Percentiles rank a stretch among this genome's conserved stretches.
phyloP scores from a whole-genome alignment of 2,888 invertebrate genomes.

The Agrypnus murinus region DNA sequence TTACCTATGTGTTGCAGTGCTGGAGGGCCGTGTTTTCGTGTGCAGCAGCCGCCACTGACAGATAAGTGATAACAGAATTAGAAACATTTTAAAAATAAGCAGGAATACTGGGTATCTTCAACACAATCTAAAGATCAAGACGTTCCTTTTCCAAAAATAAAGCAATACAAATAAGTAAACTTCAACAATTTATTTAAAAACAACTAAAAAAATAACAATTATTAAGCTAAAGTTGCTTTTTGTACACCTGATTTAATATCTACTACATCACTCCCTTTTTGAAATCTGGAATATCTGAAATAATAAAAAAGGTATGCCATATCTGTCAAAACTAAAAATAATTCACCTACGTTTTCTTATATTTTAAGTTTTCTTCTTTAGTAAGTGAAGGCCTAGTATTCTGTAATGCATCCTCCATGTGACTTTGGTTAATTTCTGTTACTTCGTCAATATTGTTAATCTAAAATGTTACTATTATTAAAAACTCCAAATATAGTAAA shows the following conservation, averaged over 20 bases:
- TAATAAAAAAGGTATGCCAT: constrained; percentile 36
- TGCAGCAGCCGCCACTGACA: too few species aligned
- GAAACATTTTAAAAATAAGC: too few species aligned
- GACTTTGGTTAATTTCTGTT: constrained; percentile 73
- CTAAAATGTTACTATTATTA: not conserved
- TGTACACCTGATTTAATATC: constrained; percentile 62
- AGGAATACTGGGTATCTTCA: too few species aligned
- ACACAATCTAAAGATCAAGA: too few species aligned
- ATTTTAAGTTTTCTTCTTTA: constrained; percentile 80
- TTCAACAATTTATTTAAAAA: constrained; percentile 18
- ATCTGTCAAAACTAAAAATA: constrained; percentile 65
- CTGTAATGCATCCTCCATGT: constrained; percentile 79
- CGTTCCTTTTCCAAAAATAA: too few species aligned
- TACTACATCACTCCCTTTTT: constrained; percentile 60
- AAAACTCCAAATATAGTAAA: constrained; percentile 2
- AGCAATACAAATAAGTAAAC: too few species aligned
- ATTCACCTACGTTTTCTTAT: constrained; percentile 83
- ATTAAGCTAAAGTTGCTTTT: constrained; percentile 66
- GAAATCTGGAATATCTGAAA: constrained; percentile 68
- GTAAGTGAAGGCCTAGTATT: constrained; percentile 88
- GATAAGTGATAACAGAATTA: too few species aligned
- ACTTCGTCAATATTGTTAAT: constrained; percentile 28
- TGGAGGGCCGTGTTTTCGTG: too few species aligned
- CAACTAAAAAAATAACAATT: not conserved
- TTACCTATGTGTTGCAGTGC: too few species aligned